These are phyloP conservation scores for Eurystomus glaucurus DNA, from an alignment of 2,797 vertebrate species.

Conservation along the genomic window DNA sequence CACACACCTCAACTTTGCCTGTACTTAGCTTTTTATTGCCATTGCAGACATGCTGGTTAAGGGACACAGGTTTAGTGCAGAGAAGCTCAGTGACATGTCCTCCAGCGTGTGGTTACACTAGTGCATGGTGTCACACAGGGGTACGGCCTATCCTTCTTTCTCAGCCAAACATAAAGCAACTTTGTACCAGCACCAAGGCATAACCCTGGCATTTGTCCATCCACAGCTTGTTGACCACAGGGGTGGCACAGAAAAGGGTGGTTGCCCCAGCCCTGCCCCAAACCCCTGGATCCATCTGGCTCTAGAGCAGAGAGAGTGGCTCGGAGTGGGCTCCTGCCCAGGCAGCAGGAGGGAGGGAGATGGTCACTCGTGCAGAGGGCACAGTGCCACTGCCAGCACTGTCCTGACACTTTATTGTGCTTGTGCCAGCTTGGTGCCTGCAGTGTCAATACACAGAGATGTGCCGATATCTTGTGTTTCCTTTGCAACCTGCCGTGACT, in stretches of 20 bases:
- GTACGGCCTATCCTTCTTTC: background rate
- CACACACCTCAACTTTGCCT: accelerated
- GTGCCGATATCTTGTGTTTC: background rate
- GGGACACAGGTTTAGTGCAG: background rate
- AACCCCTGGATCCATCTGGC: background rate
- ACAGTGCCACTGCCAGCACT: accelerated
- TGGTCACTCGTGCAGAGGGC: background rate
- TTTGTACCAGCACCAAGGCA: background rate
- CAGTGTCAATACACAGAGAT: background rate
- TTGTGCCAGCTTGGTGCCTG: background rate
- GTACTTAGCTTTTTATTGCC: background rate
- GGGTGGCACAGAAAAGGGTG: background rate
- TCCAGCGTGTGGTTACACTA: accelerated
- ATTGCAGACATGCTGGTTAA: accelerated
- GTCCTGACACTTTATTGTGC: accelerated
- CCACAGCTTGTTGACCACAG: accelerated
- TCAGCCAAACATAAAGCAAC: background rate
- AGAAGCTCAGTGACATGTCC: accelerated
- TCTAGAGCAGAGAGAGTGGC: background rate
- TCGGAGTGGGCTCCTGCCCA: background rate
- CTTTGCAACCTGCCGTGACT: background rate
- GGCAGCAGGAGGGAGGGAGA: background rate
- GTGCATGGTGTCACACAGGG: accelerated
- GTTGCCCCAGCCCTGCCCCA: background rate
- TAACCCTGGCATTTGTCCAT: too few species aligned